Evolutionary conservation across 2,888 invertebrate species (phyloP).

Genomic region (Macaria liturata): DNA sequence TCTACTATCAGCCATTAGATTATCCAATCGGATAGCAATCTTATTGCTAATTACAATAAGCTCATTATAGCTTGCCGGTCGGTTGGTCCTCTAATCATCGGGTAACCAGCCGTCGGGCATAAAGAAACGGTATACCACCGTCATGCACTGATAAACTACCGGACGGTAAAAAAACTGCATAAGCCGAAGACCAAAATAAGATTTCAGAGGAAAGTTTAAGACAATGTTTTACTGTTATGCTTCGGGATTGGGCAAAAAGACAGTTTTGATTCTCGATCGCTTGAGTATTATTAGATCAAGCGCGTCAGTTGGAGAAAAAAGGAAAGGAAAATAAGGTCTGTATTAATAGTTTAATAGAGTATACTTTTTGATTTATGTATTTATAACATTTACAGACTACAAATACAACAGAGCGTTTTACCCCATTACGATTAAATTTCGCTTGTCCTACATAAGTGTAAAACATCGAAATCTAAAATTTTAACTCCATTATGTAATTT

Average conservation of each 20-base stretch:
- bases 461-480: too few relatives aligned
- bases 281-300: too few relatives aligned
- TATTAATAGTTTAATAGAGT: too few relatives aligned
- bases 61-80: constrained; percentile 65
- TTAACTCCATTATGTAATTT: too few relatives aligned
- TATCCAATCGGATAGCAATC: constrained; percentile 28
- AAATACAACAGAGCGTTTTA: too few relatives aligned
- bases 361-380: too few relatives aligned
- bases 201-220: constrained; percentile 30
- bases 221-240: constrained; percentile 20
- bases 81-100: constrained; percentile 57
- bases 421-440: too few relatives aligned
- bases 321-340: too few relatives aligned
- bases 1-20: not conserved
- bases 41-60: constrained; percentile 55
- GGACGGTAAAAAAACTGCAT: constrained; percentile 47
- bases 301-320: too few relatives aligned
- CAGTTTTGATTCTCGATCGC: not conserved
- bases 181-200: constrained; percentile 49
- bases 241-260: constrained; percentile 3
- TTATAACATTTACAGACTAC: too few relatives aligned
- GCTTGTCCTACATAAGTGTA: too few relatives aligned
- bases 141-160: constrained; percentile 64
- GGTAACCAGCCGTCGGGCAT: constrained; percentile 52
- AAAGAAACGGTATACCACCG: constrained; percentile 67